Base-by-base conservation (phyloP, 1,140 invertebrate genomes). In the Hylaeus volcanicus region DNA sequence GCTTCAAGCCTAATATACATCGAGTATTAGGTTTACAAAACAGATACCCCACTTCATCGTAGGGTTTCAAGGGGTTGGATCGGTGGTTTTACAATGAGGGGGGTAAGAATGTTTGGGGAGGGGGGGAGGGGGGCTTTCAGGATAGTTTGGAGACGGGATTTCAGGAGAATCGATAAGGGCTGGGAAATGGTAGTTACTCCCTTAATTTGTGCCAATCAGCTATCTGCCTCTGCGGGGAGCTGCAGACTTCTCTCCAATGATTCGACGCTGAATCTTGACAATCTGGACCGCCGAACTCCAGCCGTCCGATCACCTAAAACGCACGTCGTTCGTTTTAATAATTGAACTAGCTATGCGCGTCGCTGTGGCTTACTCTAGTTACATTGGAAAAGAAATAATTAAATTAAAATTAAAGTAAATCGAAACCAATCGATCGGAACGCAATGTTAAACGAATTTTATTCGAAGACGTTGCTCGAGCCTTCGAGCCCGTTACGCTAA, bases 161-260 rank as follows among this genome's bases (percentile, higher is more conserved):
- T 75, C 43, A 71, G 73, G 58, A 73, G 55, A 60, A 45, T 80
- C 53, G 75, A 79, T 72, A 73, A 66, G 56, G 12, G 26, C 26
- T n/a, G 37, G 74, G 69, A 73, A 51, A 41, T 58, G 58, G 55
- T 48, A 79, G 85, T 94, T 96, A 98, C 94, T 99, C 98, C 91
- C 96, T 95, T 81, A 99, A 95, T 94, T 99, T 99, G 95, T 99
- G 98, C 98, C 98, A 99, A 93, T 99, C 98, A 65, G 98, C 98
- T 89, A 99, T 99, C 94, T 99, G 98, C 80, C 98, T 96, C 81
- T 98, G 95, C n/a, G 98, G 98, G 78, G 98, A 98, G 90, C 96
- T 98, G 93, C 98, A 97, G 73, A 99, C 98, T 94, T 99, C 98
- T 86, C 97, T 98, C 98, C 98, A 99, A 93, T 99, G 98, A 90